These are phyloP conservation scores for Minunthozetes semirufus DNA, from an alignment of 2,888 invertebrate species.

Conservation along the genomic window DNA sequence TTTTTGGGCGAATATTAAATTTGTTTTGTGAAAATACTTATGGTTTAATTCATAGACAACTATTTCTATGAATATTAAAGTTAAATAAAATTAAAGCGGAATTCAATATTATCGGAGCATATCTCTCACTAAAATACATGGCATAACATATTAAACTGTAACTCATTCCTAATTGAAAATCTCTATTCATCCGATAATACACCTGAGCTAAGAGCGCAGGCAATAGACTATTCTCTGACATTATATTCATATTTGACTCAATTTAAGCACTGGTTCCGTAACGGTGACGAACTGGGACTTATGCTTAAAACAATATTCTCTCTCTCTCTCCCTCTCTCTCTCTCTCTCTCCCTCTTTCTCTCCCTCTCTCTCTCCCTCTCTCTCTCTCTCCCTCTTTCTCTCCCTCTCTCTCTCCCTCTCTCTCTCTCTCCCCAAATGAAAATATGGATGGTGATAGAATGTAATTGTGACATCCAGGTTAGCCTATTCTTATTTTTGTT, in stretches of 20 bases:
- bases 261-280: background rate
- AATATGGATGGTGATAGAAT: too few relatives aligned
- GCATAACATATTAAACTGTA: background rate
- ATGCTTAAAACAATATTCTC: background rate
- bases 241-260: background rate
- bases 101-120: slow-evolving; percentile 30
- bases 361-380: too few relatives aligned
- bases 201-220: background rate
- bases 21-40: too few relatives aligned
- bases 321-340: slow-evolving; percentile 12
- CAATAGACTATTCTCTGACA: background rate
- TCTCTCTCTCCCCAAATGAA: too few relatives aligned
- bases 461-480: too few relatives aligned
- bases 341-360: too few relatives aligned
- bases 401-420: too few relatives aligned
- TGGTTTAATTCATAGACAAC: too few relatives aligned
- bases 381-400: too few relatives aligned
- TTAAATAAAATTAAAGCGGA: slow-evolving; percentile 1
- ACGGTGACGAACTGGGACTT: slow-evolving; percentile 10
- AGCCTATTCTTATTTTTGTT: too few relatives aligned
- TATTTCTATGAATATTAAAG: background rate
- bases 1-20: too few relatives aligned
- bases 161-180: slow-evolving; percentile 20
- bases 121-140: background rate
- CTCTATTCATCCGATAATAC: slow-evolving; percentile 15